Evolutionary conservation across 2,888 invertebrate genomes (phyloP).

Genomic region (Amblyjoppa fuscipennis): DNA sequence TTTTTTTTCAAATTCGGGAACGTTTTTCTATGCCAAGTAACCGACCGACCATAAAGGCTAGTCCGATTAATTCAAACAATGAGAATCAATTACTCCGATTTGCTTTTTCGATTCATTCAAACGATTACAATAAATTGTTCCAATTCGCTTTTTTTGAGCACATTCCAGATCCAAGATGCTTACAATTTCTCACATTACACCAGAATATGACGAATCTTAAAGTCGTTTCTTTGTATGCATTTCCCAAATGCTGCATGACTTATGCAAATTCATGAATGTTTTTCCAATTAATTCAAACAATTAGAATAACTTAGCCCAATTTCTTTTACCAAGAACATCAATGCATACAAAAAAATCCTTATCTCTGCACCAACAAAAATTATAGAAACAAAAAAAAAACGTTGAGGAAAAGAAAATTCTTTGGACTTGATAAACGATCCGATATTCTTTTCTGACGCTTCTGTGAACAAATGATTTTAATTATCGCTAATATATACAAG

Average conservation of each 20-base stretch:
- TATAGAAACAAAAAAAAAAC: not conserved
- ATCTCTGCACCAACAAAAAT: not conserved
- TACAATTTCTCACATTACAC: not conserved
- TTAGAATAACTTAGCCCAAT: not conserved
- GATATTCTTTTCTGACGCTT: not conserved
- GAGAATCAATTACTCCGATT: not conserved
- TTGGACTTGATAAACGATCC: not conserved
- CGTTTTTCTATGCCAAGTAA: not conserved
- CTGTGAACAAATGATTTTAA: constrained; percentile 36
- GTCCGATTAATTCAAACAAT: not conserved
- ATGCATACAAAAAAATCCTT: not conserved
- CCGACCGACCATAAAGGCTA: not conserved
- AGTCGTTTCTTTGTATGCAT: no score
- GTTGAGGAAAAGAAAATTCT: not conserved
- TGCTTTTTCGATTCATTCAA: no score
- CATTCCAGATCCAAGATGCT: not conserved
- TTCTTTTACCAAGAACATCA: not conserved
- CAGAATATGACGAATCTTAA: not conserved
- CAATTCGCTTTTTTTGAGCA: no score
- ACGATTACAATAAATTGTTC: no score
- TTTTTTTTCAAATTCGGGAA: not conserved
- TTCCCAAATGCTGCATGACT: no score
- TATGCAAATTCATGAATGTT: no score
- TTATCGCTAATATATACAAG: constrained; percentile 67
- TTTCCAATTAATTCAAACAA: not conserved